phyloP scores from a whole-genome alignment of 2,113 vertebrate species.

The Cebidichthys violaceus region DNA sequence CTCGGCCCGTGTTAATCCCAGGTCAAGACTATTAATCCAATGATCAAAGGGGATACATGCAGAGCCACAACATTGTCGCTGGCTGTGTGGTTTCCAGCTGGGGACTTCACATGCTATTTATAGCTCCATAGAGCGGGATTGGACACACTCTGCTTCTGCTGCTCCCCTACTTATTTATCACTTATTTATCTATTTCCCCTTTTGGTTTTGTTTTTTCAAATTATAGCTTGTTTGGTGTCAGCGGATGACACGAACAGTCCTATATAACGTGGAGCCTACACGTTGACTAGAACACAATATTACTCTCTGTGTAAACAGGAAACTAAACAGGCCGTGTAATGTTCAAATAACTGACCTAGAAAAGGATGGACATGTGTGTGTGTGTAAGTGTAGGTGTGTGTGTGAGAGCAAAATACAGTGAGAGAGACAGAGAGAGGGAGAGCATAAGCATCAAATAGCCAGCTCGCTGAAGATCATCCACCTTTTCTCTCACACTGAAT shows the following conservation, averaged over 20 bases:
- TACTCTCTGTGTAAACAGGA: constrained; percentile 28
- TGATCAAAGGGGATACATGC: constrained; percentile 60
- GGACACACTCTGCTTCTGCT: constrained; percentile 2
- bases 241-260: not conserved
- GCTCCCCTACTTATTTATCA: not conserved
- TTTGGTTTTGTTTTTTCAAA: not conserved
- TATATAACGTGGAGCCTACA: constrained; percentile 12
- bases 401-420: constrained; percentile 1
- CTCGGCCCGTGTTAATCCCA: constrained; percentile 53
- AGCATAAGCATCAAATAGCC: constrained; percentile 31
- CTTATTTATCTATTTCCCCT: not conserved
- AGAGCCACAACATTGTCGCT: constrained; percentile 35
- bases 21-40: constrained; percentile 63
- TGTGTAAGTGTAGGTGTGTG: not conserved
- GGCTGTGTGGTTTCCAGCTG: constrained; percentile 11
- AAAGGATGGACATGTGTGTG: constrained; percentile 6
- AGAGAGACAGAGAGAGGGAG: not conserved
- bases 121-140: constrained; percentile 18
- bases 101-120: constrained; percentile 33
- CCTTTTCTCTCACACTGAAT: constrained; percentile 52
- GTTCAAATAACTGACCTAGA: constrained; percentile 53
- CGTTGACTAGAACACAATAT: constrained; percentile 11
- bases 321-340: constrained; percentile 22
- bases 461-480: constrained; percentile 45
- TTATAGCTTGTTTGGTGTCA: constrained; percentile 16